Base-by-base conservation (phyloP, 2,888 invertebrate genomes). In the Lithophane ornitopus region DNA sequence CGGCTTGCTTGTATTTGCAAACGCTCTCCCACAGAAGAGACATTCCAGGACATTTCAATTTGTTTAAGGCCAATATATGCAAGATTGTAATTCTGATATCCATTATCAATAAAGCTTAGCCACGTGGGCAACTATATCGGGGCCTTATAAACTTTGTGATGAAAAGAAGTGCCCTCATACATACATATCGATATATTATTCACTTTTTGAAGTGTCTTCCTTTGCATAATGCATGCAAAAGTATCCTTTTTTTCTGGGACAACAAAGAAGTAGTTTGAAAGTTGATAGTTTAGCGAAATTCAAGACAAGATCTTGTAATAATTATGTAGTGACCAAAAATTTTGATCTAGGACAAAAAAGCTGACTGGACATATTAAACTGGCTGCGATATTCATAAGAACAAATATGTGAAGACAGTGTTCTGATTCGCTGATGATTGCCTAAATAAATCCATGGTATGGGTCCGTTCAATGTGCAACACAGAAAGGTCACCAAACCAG, bases 401-500 rank as follows among this genome's bases (percentile, higher is more conserved):
- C 26, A 70, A 81, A 71, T 76, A 69, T 44, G 39, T 76, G 39
- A 70, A 63, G 56, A 70, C 63, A 61, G 66, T 63, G 58, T 70
- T 80, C 58, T 78, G 75, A 82, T 76, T 81, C 70, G 77, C 54
- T 82, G 84, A 85, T 87, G 85, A 85, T 88, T 88, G 86, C 85
- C 85, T 87, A 87, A 88, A 87, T 86, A 89, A 88, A 90, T 88
- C 88, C 82, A 87, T 90, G 90, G 85, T 87, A 89, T 86, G 87
- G 89, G 88, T 86, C 80, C 88, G 90, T 86, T 91, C 89, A 86
- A 89, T 89, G 91, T 94, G 93, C 93, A 94, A 90, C 92, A 89
- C 85, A 87, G 91, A 95, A 94, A 94, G 94, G 95, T 95, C 94
- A 93, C 94, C 93, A 94, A 96, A 95, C 95, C 95, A 91, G 96